Percentiles rank a stretch among this genome's conserved stretches.
phyloP scores from a whole-genome alignment of 2,888 invertebrate species.

The Limnephilus auricula region DNA sequence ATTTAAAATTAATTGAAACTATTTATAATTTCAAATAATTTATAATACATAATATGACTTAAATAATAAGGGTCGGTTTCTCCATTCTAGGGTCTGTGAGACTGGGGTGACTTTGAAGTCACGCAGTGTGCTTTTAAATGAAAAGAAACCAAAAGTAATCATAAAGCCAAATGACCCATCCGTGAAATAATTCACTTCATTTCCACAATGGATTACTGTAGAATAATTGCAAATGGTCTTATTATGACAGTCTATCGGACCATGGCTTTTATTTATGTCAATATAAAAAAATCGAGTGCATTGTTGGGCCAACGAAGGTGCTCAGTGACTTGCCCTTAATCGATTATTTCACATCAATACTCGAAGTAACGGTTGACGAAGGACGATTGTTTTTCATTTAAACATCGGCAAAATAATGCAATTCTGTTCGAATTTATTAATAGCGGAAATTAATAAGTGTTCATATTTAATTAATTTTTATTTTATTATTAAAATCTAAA shows the following conservation, averaged over 20 bases:
- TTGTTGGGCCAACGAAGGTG: conserved; percentile 50
- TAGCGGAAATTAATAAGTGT: background rate
- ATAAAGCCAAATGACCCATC: conserved; percentile 55
- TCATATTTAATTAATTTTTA: background rate
- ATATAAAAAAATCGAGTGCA: conserved; percentile 57
- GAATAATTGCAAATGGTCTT: conserved; percentile 62
- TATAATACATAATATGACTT: background rate
- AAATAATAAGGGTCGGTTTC: background rate
- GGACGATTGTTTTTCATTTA: background rate
- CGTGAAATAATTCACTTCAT: conserved; percentile 55
- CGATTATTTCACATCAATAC: conserved; percentile 53
- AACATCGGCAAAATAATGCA: background rate
- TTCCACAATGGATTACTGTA: conserved; percentile 46
- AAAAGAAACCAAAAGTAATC: conserved; percentile 28
- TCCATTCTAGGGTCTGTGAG: background rate
- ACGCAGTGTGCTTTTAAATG: background rate
- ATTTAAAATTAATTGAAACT: too few relatives aligned
- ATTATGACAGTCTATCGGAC: conserved; percentile 64
- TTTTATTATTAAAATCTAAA: too few relatives aligned
- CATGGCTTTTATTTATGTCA: conserved; percentile 64
- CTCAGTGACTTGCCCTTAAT: conserved; percentile 54
- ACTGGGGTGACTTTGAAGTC: background rate
- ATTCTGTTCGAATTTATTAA: background rate
- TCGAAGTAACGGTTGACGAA: conserved; percentile 5
- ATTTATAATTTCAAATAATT: background rate